Evolutionary conservation across 1,140 invertebrate genomes (phyloP), one percentile per base, ranked within the genome.

Genomic region (Lithobius niger): DNA sequence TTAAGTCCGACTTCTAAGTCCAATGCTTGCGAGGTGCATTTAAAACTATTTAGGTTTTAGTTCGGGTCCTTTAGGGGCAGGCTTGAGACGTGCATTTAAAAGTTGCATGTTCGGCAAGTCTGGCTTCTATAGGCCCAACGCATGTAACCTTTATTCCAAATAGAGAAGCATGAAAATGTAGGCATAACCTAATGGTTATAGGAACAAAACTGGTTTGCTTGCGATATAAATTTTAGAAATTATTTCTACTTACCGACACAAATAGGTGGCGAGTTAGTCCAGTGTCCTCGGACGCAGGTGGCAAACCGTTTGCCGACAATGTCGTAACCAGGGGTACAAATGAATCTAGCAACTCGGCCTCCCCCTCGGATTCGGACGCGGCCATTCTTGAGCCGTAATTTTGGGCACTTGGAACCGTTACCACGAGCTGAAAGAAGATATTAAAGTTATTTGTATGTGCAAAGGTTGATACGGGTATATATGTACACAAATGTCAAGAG

Each of bases 221-320:
- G 21, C 15, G 15, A 16, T 51, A 2, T 3, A 2, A 31, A 52
- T 28, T 2, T 52, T 22, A 31, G 36, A 2, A 16, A 18, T 16
- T 52, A 54, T 50, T 18, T 54, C 26, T 62, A 75, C 79, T 80
- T 67, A 84, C 82, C 74, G 59, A 81, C 75, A 67, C 82, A 84
- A 40, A 80, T 71, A 1, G 82, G 81, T 3, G 66, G 59, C 2
- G 73, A 74, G 3, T 72, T 72, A 51, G 79, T 78, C 81, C 81
- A 83, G 3, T 68, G 56, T 2, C 76, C 76, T 25, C 70, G 61
- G 18, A 74, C 59, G 58, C 82, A 84, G 10, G 74, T 78, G 0
- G 78, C 69, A 62, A 77, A 79, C 55, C 69, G 75, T 60, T 79
- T 77, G 2, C 82, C 82, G 3, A 82, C 71, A 18, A 83, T 69